Base-by-base conservation (phyloP, 2,888 invertebrate genomes). In the Meganola albula region DNA sequence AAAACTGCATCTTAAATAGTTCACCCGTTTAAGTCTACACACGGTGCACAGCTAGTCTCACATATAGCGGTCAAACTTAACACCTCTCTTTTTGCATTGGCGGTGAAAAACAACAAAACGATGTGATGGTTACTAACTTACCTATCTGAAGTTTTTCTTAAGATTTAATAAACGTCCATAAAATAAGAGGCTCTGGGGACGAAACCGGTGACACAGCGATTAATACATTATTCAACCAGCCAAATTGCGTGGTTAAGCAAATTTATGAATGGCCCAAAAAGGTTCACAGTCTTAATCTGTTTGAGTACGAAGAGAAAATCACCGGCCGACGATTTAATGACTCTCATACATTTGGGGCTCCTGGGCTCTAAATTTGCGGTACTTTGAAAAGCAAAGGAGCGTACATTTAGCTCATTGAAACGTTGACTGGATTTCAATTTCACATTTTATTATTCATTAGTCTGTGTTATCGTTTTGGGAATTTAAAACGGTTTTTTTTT, bases 281-380 rank as follows among this genome's bases (percentile, higher is more conserved):
- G 53, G 40, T 42, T 32, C 29, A 35, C 31, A 33, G 27, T 32
- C 43, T 27, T 48, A 49, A 53, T 53, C 43, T 42, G 30, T 51
- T 46, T 44, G 45, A 48, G 29, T 48, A 52, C 34, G 37, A 27
- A 33, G 27, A 39, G 39, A 49, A 52, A 53, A 53, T 51, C 40
- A 34, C 40, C 36, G 36, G 31, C 34, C 32, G 52, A 34, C 43
- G 38, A 35, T 44, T 43, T 44, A 38, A 44, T 43, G 38, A 34
- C 42, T 38, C 34, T 40, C 36, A 34, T 39, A 34, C 25, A 41
- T 47, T 44, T 38, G 23, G 35, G 24, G 30, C 37, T 37, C 28
- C 36, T 12, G 25, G 36, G 42, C 27, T 23, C 39, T 45, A 29
- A 40, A 44, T 45, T 41, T 40, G 29, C 25, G 33, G 27, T 37